Percentiles rank a stretch among this genome's conserved stretches.
These are phyloP conservation scores for Clanis bilineata DNA, from an alignment of 2,888 invertebrate species.

Conservation along the genomic window DNA sequence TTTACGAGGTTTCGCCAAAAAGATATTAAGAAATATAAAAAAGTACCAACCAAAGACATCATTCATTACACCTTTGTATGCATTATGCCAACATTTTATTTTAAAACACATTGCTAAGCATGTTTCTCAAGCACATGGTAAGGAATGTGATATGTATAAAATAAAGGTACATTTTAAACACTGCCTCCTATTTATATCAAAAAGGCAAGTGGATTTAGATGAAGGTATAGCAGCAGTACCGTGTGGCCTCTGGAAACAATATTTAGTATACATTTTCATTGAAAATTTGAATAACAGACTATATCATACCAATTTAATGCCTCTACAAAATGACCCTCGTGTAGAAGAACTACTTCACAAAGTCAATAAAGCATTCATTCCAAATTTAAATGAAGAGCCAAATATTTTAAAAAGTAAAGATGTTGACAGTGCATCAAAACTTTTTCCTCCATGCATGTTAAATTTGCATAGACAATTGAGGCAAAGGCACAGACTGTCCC, in stretches of 20 bases:
- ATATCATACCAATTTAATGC: constrained; percentile 39
- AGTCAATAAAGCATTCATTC: constrained; percentile 42
- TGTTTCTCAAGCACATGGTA: constrained; percentile 43
- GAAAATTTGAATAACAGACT: constrained; percentile 63
- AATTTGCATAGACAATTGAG: constrained; percentile 80
- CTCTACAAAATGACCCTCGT: constrained; percentile 60
- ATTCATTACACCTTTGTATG: constrained; percentile 47
- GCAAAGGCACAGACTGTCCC: constrained; percentile 83
- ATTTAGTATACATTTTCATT: constrained; percentile 70
- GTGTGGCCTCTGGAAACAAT: constrained; percentile 81
- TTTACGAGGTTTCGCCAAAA: constrained; percentile 62
- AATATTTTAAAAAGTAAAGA: constrained; percentile 52
- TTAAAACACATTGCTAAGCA: constrained; percentile 64
- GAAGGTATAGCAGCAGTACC: constrained; percentile 78
- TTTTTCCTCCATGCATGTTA: constrained; percentile 86
- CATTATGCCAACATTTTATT: constrained; percentile 57
- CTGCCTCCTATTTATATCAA: constrained; percentile 78
- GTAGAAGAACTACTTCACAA: constrained; percentile 54
- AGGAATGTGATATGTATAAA: constrained; percentile 45
- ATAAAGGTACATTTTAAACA: constrained; percentile 79
- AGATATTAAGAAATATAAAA: constrained; percentile 51
- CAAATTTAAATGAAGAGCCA: constrained; percentile 31
- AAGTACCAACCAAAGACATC: constrained; percentile 39
- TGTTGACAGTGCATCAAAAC: constrained; percentile 61
- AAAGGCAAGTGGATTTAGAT: constrained; percentile 74